Evolutionary conservation across 2,113 vertebrate species (phyloP), one percentile per base, ranked within the genome.

Genomic region (Alligator mississippiensis): DNA sequence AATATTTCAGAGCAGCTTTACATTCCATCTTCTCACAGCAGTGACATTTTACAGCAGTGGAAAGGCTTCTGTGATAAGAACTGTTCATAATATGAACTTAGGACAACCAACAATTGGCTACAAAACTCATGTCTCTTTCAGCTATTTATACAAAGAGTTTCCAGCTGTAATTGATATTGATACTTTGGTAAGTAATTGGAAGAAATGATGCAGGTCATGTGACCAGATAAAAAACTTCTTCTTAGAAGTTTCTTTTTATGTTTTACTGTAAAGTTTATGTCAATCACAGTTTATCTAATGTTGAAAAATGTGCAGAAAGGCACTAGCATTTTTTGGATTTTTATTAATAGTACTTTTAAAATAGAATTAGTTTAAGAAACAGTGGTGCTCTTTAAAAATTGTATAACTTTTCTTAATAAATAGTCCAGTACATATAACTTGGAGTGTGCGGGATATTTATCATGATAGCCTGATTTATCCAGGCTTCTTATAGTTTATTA

Each of bases 401-500:
- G 25, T 0, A 0, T 81, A 62, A 88, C 61, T 90, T 1, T 57
- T 89, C 27, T 87, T 24, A 6, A 88, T 16, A 88, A 85, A 81
- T 61, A 22, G 1, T 12, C 5, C 64, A 14, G 11, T 62, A 54
- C 17, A 55, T 77, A 0, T 63, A 16, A 80, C 54, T 24, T 1
- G 2, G 22, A 25, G 16, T 78, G 22, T 10, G 14, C 17, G 13
- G n/a, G 25, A 19, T n/a, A 21, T 27, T 78, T 38, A 60, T 80
- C 8, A 74, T 34, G 5, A 3, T 12, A 34, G 27, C 54, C 47
- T 90, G 28, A 2, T 91, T 79, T 66, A 74, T 86, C 28, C 1
- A 91, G 80, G 89, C 25, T 85, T 89, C 19, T 95, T 84, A 68
- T n/a, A 92, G 60, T 62, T 88, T 60, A 68, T 24, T 89, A 89